Base-by-base conservation (phyloP, 2,113 vertebrate species). In the Nerophis ophidion region DNA sequence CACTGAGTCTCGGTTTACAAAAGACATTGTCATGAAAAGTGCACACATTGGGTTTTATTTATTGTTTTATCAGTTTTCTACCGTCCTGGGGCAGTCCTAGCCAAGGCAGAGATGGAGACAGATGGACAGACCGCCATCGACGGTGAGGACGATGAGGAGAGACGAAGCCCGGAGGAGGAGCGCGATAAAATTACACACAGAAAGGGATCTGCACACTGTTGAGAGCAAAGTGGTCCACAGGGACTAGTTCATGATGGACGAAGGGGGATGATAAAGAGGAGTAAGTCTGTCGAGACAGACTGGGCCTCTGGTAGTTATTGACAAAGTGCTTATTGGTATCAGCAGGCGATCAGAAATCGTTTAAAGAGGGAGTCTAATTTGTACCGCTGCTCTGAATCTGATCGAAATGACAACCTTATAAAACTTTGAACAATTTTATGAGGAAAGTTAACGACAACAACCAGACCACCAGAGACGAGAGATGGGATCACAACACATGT, bases 261-360 rank as follows among this genome's bases (percentile, higher is more conserved):
- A 46, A 42, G 45, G 15, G 49, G 58, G 52, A 35, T 6, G 48
- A 16, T n/a, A n/a, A 48, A 14, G 47, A 48, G 16, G 48, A 49
- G 10, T n/a, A 55, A n/a, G 57, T 36, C 1, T 48, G 33, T 6
- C 1, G 49, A 19, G 38, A 48, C 48, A 38, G 48, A 56, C 19
- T 34, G 42, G 14, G 26, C 57, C 49, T 48, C 56, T 4, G 8
- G 61, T 48, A 57, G 48, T 5, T 82, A 81, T 81, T 87, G 81
- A 88, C 79, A 53, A 73, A 35, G 40, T 46, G 63, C 86, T 71
- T 66, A 72, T 76, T 50, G 7, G 47, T 12, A 74, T 59, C 62
- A 63, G 55, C 5, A 46, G 44, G 70, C 12, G 19, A 81, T 76
- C 65, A 48, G 17, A 80, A 65, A n/a, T 53, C 58, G 8, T 66